Conservation (phyloP, 2,113 vertebrate genomes). For the Hypomesus transpacificus region DNA sequence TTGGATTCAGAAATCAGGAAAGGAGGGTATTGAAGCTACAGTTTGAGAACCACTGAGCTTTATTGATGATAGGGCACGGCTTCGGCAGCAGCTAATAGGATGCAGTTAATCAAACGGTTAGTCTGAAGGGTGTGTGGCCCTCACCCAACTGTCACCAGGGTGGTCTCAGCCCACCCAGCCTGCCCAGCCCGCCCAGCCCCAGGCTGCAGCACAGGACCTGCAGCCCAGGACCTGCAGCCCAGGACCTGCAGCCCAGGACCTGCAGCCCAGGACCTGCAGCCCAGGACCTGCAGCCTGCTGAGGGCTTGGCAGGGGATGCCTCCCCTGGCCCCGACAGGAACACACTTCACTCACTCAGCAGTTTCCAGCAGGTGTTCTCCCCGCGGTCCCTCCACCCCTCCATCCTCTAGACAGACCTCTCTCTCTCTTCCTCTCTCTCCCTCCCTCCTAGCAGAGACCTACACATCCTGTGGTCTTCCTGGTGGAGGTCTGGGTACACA, state of each 20-base stretch:
- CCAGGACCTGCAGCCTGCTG: slow-evolving; percentile 22
- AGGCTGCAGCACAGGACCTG: no score
- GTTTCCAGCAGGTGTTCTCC: slow-evolving; percentile 59
- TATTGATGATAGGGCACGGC: slow-evolving; percentile 9
- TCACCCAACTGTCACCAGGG: slow-evolving; percentile 41
- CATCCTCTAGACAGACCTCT: neutral
- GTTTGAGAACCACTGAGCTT: slow-evolving; percentile 13
- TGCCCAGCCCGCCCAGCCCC: no score
- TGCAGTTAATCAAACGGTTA: slow-evolving; percentile 56
- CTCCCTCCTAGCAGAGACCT: neutral
- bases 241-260: slow-evolving; percentile 30
- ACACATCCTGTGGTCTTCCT: neutral
- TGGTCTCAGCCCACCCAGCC: slow-evolving; percentile 36
- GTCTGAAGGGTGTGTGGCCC: slow-evolving; percentile 45
- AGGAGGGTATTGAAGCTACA: no score
- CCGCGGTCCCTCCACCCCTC: neutral
- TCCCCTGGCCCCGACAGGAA: slow-evolving; percentile 34
- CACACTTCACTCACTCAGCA: slow-evolving; percentile 54
- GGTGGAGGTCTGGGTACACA: slow-evolving; percentile 9
- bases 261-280: slow-evolving; percentile 27
- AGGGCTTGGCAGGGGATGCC: slow-evolving; percentile 44
- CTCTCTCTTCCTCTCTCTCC: slow-evolving; percentile 2
- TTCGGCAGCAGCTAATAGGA: slow-evolving; percentile 52
- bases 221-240: slow-evolving; percentile 21
- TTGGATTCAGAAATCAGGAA: no score